A percentile compares a stretch with the other conserved stretches of the same genome.
Conservation (phyloP, 2,888 invertebrate species). For the Agonopterix alstromeriana region DNA sequence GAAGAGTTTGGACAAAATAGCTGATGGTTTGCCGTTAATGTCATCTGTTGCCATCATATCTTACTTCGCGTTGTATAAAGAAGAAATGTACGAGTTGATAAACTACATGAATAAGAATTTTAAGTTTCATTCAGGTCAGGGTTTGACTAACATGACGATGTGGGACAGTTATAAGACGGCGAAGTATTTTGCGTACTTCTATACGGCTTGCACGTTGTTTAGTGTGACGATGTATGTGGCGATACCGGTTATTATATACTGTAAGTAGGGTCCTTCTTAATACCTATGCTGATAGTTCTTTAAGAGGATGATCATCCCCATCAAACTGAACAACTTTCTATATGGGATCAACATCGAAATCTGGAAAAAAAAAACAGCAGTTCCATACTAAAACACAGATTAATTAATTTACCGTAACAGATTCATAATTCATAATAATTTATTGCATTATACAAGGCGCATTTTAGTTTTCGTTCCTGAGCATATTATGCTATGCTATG, state of each 20-base stretch:
- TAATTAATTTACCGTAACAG: no score
- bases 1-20: conserved; percentile 46
- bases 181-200: conserved; percentile 46
- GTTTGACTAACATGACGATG: conserved; percentile 64
- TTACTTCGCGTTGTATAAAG: conserved; percentile 43
- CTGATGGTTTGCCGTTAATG: conserved; percentile 47
- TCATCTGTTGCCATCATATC: conserved; percentile 43
- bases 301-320: no score
- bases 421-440: no score
- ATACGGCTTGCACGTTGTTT: conserved; percentile 54
- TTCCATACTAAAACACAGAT: no score
- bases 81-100: conserved; percentile 41
- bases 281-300: no score
- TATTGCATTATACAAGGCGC: no score
- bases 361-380: no score
- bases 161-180: conserved; percentile 38
- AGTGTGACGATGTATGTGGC: conserved; percentile 53
- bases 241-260: conserved; percentile 41
- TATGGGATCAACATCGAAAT: no score
- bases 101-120: conserved; percentile 50
- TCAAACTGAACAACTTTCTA: no score
- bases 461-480: no score
- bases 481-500: no score
- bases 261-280: no score
- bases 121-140: conserved; percentile 51